Percentiles rank a stretch among this genome's conserved stretches.
Conservation (phyloP, 1,140 invertebrate species). For the Phymorhynchus buccinoides region DNA sequence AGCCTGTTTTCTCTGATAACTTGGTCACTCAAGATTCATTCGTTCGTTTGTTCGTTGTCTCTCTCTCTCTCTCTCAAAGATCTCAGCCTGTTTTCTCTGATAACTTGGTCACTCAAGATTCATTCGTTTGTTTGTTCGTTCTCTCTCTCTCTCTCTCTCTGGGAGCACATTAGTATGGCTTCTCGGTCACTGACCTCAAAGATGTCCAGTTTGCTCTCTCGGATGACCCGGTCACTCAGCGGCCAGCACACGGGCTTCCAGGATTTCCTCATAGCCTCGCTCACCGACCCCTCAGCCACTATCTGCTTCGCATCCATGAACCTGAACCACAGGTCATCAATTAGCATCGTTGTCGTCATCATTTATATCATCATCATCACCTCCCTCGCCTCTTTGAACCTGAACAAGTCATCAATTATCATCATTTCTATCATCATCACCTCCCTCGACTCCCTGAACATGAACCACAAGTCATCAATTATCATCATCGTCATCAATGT, state of each 20-base stretch:
- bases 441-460: not conserved
- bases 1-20: not conserved
- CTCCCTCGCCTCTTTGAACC: not conserved
- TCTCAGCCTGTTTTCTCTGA: not conserved
- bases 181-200: not conserved
- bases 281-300: not conserved
- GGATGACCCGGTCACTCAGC: not conserved
- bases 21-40: not conserved
- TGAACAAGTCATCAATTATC: not conserved
- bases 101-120: not conserved
- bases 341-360: no score
- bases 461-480: not conserved
- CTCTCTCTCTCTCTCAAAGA: not conserved
- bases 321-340: no score
- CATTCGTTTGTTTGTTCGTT: no score
- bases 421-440: not conserved
- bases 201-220: not conserved
- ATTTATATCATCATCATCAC: not conserved
- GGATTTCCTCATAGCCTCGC: not conserved
- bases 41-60: not conserved
- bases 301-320: not conserved
- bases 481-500: no score
- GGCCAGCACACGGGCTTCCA: not conserved
- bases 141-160: not conserved
- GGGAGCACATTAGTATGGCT: not conserved